phyloP scores from a whole-genome alignment of 2,797 vertebrate genomes.

The Cyprinella venusta region DNA sequence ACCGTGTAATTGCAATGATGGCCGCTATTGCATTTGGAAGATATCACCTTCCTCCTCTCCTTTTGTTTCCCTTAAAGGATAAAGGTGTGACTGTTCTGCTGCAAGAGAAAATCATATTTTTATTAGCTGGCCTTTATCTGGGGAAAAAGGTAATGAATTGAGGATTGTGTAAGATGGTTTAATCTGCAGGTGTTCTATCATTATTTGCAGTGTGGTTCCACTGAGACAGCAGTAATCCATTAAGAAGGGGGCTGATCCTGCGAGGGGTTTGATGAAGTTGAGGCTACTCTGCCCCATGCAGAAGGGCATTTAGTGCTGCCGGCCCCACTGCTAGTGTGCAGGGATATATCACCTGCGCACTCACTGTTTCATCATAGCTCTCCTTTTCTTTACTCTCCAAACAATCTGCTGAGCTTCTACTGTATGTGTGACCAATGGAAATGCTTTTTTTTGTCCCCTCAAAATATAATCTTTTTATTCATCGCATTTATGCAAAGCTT shows the following conservation, averaged over 20 bases:
- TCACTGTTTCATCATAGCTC: conserved; percentile 78
- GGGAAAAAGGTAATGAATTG: conserved; percentile 80
- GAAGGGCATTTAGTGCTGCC: conserved; percentile 84
- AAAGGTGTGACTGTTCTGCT: conserved; percentile 77
- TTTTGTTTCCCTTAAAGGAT: conserved; percentile 72
- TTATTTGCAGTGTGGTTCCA: conserved; percentile 83
- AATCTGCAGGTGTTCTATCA: conserved; percentile 85
- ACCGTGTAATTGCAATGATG: conserved; percentile 81
- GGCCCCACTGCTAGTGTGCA: conserved; percentile 75
- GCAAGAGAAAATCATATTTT: conserved; percentile 80
- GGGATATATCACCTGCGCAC: conserved; percentile 78
- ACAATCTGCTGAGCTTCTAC: conserved; percentile 8
- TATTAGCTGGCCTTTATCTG: conserved; percentile 79
- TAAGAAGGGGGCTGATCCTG: conserved; percentile 80
- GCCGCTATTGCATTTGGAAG: conserved; percentile 70
- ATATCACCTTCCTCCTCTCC: conserved; percentile 62
- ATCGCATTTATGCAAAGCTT: background rate
- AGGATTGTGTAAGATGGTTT: conserved; percentile 83
- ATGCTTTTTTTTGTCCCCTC: background rate
- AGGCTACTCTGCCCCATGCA: conserved; percentile 74
- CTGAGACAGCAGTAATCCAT: conserved; percentile 85
- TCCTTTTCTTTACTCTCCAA: conserved; percentile 69
- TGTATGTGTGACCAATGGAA: background rate
- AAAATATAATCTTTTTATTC: background rate
- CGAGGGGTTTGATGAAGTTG: conserved; percentile 66